Base-by-base conservation (phyloP, 1,140 invertebrate genomes). In the Hypsibius dujardini region DNA sequence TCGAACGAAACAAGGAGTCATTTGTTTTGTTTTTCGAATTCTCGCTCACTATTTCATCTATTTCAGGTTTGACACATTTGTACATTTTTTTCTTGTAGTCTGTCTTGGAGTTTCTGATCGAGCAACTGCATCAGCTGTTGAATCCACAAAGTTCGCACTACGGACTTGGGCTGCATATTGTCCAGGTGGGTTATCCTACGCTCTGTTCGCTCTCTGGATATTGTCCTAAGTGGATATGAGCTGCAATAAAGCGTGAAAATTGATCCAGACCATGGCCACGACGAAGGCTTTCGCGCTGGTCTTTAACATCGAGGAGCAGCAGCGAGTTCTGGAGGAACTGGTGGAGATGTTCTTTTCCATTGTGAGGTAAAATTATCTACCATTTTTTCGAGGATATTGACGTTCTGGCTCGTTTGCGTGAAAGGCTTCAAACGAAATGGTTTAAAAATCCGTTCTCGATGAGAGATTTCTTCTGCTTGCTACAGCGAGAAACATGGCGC, bases 251-350 rank as follows among this genome's bases (percentile, higher is more conserved):
- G 50, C n/a, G 50, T n/a, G 50, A 7, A n/a, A 56, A n/a, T 45
- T 67, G 12, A 12, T 42, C 0, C 42, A 67, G 62, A 42, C 42
- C 12, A 67, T 67, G 62, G 62, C 62, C 7, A 7, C 12, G 42
- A 67, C 62, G 62, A 67, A 67, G 42, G 62, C 62, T 3, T 67
- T 67, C 42, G 45, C 42, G 62, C 45, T 67, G 62, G 45, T 67
- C 42, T 67, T 67, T 42, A 67, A 42, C 45, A 12, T 67, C 12
- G 62, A 67, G 7, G 62, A 67, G 12, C 62, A 67, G 12, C 62
- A 67, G 42, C 42, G 12, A 7, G 3, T 67, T 12, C 12, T 67
- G 62, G 62, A 67, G 42, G 42, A 42, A 7, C 62, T 67, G 12
- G 62, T 67, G 12, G 12, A 67, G 3, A 67, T 67, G 62, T 15